Evolutionary conservation across 2,888 invertebrate species (phyloP).

Genomic region (Mantis religiosa): DNA sequence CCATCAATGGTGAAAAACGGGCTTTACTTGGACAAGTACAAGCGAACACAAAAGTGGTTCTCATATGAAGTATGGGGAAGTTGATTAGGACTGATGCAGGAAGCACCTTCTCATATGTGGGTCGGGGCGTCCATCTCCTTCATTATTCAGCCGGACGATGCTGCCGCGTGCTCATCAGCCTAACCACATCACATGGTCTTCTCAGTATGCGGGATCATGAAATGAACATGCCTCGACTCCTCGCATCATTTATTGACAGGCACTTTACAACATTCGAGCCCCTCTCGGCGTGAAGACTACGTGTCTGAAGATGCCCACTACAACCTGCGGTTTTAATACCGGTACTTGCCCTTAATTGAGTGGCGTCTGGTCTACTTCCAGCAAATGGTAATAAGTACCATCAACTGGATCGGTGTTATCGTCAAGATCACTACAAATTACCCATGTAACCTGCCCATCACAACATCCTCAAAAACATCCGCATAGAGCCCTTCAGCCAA

Average conservation of each 20-base stretch:
- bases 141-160: background rate
- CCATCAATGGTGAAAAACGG: too few species aligned
- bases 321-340: too few species aligned
- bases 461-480: too few species aligned
- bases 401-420: too few species aligned
- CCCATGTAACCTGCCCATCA: too few species aligned
- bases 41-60: background rate
- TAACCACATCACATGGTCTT: background rate
- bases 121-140: background rate
- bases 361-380: too few species aligned
- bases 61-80: background rate
- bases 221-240: background rate
- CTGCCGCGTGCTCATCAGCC: background rate
- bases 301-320: background rate
- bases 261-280: background rate
- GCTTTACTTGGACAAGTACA: too few species aligned
- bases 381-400: too few species aligned
- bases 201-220: background rate
- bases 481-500: too few species aligned
- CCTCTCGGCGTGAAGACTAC: background rate
- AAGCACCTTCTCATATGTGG: background rate
- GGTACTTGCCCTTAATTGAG: too few species aligned
- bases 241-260: background rate
- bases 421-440: too few species aligned
- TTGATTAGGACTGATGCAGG: background rate